Evolutionary conservation across 2,888 invertebrate species (phyloP).

Genomic region (Dryadula phaetusa): DNA sequence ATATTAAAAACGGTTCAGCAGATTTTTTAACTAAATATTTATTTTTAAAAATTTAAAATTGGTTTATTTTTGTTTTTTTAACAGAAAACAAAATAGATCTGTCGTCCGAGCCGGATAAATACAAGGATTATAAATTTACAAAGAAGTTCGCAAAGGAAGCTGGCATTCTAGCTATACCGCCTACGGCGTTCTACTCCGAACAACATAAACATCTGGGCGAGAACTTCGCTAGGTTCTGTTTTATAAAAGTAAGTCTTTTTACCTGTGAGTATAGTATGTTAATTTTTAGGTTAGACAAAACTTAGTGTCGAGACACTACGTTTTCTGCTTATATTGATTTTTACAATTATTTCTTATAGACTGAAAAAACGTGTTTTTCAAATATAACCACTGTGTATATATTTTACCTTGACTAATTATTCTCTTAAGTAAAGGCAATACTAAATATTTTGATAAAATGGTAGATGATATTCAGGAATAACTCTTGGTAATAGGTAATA

Average conservation of each 20-base stretch:
- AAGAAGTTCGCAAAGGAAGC: conserved; percentile 98
- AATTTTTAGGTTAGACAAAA: neutral
- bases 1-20: too few relatives aligned
- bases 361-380: too few relatives aligned
- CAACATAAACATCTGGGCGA: conserved; percentile 92
- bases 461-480: too few relatives aligned
- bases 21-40: too few relatives aligned
- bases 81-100: conserved; percentile 88
- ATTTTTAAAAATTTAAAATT: too few relatives aligned
- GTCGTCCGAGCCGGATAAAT: conserved; percentile 87
- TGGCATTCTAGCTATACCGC: conserved; percentile 96
- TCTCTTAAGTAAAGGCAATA: too few relatives aligned
- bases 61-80: conserved; percentile 44
- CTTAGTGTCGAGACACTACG: neutral
- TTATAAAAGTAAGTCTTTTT: conserved; percentile 93
- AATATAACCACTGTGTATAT: neutral
- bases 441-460: too few relatives aligned
- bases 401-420: too few relatives aligned
- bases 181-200: conserved; percentile 95
- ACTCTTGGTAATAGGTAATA: too few relatives aligned
- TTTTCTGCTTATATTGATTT: too few relatives aligned
- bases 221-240: conserved; percentile 95
- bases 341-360: too few relatives aligned
- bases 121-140: conserved; percentile 95
- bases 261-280: too few relatives aligned